phyloP scores from a whole-genome alignment of 2,888 invertebrate species.

The Catocala sponsa region DNA sequence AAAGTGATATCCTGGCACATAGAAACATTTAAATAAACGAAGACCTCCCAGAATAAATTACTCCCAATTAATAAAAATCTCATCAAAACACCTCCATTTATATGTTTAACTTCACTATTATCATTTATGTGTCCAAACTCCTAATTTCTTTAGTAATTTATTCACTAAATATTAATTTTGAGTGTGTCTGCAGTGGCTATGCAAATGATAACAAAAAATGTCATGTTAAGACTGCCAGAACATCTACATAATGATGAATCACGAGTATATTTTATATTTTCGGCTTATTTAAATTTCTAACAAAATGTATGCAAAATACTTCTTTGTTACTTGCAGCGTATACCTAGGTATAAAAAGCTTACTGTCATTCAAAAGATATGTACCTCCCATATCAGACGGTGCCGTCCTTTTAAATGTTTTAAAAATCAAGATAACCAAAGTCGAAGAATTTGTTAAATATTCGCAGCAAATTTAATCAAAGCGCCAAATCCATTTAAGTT shows the following conservation, averaged over 20 bases:
- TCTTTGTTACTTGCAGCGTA: conserved; percentile 37
- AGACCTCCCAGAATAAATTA: conserved; percentile 20
- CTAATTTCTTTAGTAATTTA: conserved; percentile 22
- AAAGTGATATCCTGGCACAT: no score
- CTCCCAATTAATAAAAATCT: conserved; percentile 20
- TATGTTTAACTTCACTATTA: conserved; percentile 9
- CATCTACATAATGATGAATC: conserved; percentile 39
- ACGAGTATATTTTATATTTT: conserved; percentile 32
- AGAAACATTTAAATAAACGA: neutral
- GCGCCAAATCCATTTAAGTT: conserved; percentile 51
- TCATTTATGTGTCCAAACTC: conserved; percentile 16
- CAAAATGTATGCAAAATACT: conserved; percentile 42
- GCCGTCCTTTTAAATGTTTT: conserved; percentile 21
- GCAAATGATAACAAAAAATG: conserved; percentile 19
- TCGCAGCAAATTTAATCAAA: conserved; percentile 31
- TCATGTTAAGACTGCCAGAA: conserved; percentile 23
- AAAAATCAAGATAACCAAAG: conserved; percentile 38
- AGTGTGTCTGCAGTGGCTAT: conserved; percentile 18
- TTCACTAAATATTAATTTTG: conserved; percentile 13
- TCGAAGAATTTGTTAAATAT: conserved; percentile 24
- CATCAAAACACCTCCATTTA: conserved; percentile 16
- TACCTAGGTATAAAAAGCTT: conserved; percentile 34
- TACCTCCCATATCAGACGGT: conserved; percentile 17
- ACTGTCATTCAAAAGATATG: conserved; percentile 44
- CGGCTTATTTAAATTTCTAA: conserved; percentile 46